A percentile compares a stretch with the other conserved stretches of the same genome.
Conservation (phyloP, 1,140 invertebrate species). For the Wasmannia auropunctata region DNA sequence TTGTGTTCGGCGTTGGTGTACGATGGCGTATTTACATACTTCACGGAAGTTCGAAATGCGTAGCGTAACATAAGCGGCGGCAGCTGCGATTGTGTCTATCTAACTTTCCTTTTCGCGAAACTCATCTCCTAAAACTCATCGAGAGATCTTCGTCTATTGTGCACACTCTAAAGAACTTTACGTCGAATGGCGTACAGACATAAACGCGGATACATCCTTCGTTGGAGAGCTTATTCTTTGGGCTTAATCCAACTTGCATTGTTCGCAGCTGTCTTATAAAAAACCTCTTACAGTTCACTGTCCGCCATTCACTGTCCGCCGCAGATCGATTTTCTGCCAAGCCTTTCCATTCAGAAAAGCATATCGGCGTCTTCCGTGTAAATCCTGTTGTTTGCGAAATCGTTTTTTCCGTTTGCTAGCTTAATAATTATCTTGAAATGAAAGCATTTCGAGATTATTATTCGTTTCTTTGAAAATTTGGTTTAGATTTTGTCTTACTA, state of each 20-base stretch:
- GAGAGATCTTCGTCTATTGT: conserved; percentile 33
- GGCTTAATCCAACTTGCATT: conserved; percentile 59
- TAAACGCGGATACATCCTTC: conserved; percentile 26
- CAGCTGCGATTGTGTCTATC: conserved; percentile 46
- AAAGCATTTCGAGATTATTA: not conserved
- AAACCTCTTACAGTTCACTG: conserved; percentile 45
- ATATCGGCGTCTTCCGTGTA: not conserved
- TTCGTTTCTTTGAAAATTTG: not conserved
- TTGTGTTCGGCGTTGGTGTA: conserved; percentile 8
- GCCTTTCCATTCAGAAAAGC: not conserved
- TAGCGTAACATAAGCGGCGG: conserved; percentile 1
- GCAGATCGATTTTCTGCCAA: conserved; percentile 44
- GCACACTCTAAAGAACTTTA: conserved; percentile 32
- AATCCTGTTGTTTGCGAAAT: conserved; percentile 41
- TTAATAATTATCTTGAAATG: not conserved
- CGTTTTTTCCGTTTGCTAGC: not conserved
- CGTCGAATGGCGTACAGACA: conserved; percentile 23
- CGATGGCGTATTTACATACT: conserved; percentile 40
- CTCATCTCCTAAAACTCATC: conserved; percentile 38
- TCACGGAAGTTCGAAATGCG: conserved; percentile 12
- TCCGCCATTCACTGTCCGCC: conserved; percentile 21
- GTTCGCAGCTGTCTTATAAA: conserved; percentile 28
- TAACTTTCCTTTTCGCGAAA: conserved; percentile 33
- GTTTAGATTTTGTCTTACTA: not conserved
- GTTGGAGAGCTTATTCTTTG: conserved; percentile 48